Evolutionary conservation across 2,888 invertebrate genomes (phyloP), one percentile per base, ranked within the genome.

Genomic region (Amblyjoppa proteus): DNA sequence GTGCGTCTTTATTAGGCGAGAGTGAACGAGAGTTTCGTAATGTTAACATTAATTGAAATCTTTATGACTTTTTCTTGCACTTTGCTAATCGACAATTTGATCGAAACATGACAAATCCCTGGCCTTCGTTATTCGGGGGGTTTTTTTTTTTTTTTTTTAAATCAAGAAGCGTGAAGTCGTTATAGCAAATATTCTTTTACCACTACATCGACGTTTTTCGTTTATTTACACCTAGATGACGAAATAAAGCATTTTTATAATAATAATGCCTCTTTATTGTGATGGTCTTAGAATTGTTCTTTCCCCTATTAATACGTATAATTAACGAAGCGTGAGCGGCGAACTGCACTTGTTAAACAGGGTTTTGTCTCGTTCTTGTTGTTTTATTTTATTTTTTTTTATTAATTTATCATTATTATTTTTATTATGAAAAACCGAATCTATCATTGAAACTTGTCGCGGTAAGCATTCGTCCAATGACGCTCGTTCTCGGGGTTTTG

Each of bases 181-280:
- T 41, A 69, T 51, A 64, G 51, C 56, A 34, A 51, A 34, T 75
- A 51, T 38, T 20, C 20, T 56, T 70, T 61, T 45, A 53, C 53
- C 81, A 49, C 77, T 77, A 74, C 61, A 74, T 83, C 64, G 49
- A 78, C 58, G 74, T 81, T 71, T 78, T 58, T 80, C 75, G 34
- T 79, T 84, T 86, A 87, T 88, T 87, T 86, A 87, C 87, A 88
- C 71, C 84, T 76, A 85, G 49, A 87, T 84, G 84, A 87, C 79
- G 82, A 83, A 83, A 80, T 73, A 61, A 81, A 79, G 75, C 74
- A 70, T 78, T 84, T 75, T 78, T 85, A 80, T 73, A 66, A 76
- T 86, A 82, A 81, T 85, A 86, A 88, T 85, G 81, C 80, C 85
- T 83, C 78, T 85, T 83, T 78, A 85, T 77, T 79, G 76, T 85